Conservation (phyloP, 2,113 vertebrate genomes). For the Saccopteryx leptura region DNA sequence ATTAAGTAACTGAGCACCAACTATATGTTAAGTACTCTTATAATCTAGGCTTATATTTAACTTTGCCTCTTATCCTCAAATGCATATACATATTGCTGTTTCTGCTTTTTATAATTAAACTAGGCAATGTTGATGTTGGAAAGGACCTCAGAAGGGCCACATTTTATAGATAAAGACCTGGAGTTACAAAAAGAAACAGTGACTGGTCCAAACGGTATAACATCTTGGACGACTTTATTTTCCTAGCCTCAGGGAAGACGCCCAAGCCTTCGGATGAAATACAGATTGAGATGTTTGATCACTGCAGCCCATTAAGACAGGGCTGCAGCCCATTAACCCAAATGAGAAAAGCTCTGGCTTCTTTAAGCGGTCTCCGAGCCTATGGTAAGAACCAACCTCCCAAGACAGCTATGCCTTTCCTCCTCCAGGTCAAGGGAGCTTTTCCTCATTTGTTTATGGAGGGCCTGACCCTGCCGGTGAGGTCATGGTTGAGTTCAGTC, state of each 20-base stretch:
- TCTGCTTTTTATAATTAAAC: constrained; percentile 53
- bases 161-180: constrained; percentile 45
- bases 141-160: neutral
- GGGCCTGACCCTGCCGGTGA: neutral
- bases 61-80: neutral
- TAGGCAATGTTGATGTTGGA: neutral
- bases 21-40: neutral
- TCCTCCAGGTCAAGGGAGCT: neutral
- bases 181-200: constrained; percentile 26
- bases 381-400: constrained; percentile 32
- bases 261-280: constrained; percentile 51
- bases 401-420: neutral
- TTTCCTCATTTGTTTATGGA: constrained; percentile 29
- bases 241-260: constrained; percentile 56
- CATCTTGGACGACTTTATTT: constrained; percentile 61
- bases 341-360: constrained; percentile 52
- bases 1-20: constrained; percentile 53
- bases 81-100: neutral
- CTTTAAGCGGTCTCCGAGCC: neutral
- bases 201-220: neutral
- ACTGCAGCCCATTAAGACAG: neutral
- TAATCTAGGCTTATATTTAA: neutral
- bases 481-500: neutral
- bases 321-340: constrained; percentile 44
- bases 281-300: constrained; percentile 66